Evolutionary conservation across 2,797 vertebrate genomes (phyloP).

Genomic region (Anomalospiza imberbis): DNA sequence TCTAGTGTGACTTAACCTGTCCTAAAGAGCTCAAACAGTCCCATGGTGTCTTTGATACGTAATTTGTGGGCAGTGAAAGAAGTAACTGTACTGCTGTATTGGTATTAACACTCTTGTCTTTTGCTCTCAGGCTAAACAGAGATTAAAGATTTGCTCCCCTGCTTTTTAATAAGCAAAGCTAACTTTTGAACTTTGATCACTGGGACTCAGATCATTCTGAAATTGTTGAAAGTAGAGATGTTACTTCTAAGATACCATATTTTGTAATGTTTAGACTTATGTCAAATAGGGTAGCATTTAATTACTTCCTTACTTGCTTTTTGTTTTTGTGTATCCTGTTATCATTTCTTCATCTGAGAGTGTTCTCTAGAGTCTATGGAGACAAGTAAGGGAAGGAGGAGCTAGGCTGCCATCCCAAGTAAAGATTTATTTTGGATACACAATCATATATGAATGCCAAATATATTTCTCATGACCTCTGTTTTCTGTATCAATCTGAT

Average conservation of each 20-base stretch:
- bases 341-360: not conserved
- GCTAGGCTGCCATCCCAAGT: not conserved
- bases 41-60: not conserved
- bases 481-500: not conserved
- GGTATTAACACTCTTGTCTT: not conserved
- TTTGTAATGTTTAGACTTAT: slow-evolving; percentile 19
- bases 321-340: slow-evolving; percentile 7
- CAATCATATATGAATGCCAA: not conserved
- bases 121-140: not conserved
- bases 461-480: slow-evolving; percentile 16
- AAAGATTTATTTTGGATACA: not conserved
- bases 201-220: slow-evolving; percentile 2
- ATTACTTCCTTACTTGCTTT: not conserved
- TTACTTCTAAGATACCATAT: not conserved
- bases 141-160: slow-evolving; percentile 1
- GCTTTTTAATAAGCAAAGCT: slow-evolving; percentile 13
- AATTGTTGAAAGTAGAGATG: not conserved
- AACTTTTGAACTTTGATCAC: not conserved
- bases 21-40: not conserved
- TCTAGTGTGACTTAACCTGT: not conserved
- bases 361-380: not conserved
- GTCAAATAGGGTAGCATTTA: not conserved
- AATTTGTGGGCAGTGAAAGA: not conserved
- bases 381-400: not conserved
- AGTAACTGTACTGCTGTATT: not conserved